A percentile compares a stretch with the other conserved stretches of the same genome.
phyloP scores from a whole-genome alignment of 2,113 vertebrate genomes.

The Casuarius casuarius region DNA sequence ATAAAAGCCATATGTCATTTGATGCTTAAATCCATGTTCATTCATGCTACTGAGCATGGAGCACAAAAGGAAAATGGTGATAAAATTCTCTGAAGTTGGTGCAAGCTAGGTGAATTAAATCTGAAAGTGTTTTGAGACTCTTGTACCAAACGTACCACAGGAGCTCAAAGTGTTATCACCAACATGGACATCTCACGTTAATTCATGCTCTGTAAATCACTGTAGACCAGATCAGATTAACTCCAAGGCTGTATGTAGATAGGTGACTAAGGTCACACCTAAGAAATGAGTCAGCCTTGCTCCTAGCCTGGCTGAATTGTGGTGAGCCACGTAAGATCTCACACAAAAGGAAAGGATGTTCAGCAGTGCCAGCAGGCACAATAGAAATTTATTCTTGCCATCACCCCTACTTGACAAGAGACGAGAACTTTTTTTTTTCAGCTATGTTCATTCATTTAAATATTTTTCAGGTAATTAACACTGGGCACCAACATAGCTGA shows the following conservation, averaged over 20 bases:
- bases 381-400: not conserved
- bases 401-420: not conserved
- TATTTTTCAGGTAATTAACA: constrained; percentile 31
- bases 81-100: not conserved
- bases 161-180: not conserved
- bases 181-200: not conserved
- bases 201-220: not conserved
- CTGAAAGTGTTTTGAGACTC: not conserved
- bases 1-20: not conserved
- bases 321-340: not conserved
- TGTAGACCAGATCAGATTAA: not conserved
- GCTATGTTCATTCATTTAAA: not conserved
- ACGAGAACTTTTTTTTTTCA: not conserved
- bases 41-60: not conserved
- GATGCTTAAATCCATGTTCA: not conserved
- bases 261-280: not conserved
- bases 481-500: not conserved
- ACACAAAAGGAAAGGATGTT: not conserved
- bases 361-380: not conserved
- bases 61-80: not conserved
- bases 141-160: not conserved
- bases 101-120: not conserved
- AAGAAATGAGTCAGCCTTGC: not conserved
- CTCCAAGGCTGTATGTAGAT: accelerated
- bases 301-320: not conserved